Evolutionary conservation across 2,888 invertebrate species (phyloP), one percentile per base, ranked within the genome.

Genomic region (Allygus modestus): DNA sequence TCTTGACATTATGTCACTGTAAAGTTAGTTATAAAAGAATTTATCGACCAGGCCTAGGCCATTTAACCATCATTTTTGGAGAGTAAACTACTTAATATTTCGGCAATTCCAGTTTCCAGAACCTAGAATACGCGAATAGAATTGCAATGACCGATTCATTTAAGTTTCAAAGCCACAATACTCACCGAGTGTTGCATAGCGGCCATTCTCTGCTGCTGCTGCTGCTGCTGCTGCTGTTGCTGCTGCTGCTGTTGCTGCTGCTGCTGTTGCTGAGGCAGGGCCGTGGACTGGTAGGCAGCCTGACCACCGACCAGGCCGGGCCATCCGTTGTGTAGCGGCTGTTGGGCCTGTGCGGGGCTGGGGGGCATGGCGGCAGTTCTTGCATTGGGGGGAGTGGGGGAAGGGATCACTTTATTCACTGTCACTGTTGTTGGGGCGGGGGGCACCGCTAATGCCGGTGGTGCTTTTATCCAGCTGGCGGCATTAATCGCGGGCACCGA

Each of bases 271-370:
- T 81, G 37, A 1, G 23, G 79, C 11, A 61, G 5, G 12, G 90
- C 88, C 46, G 89, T 88, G 28, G 89, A 87, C 87, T 90, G 91
- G 87, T 90, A 91, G 26, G 91, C 89, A 31, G 91, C 90, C 86
- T 91, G 91, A 41, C 90, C 90, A 73, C 91, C 90, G 65, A 90
- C 91, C n/a, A 91, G 89, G 9, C 91, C 91, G 20, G 91, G 88
- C 90, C 91, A 91, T 20, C 91, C 91, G 85, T 91, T 91, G 71
- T 90, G 90, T 71, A 91, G 89, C 20, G 90, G 89, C 85, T 90
- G 91, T 43, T 82, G 82, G 54, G 51, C 82, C 23, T 41, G 31
- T 15, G 69, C 41, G 20, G 71, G 83, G 12, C 37, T 33, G n/a
- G 51, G 58, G 37, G 83, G 83, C 58, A 83, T 75, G 26, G 83